Evolutionary conservation across 1,140 invertebrate genomes (phyloP), one percentile per base, ranked within the genome.

Genomic region (Tetranychus urticae): DNA sequence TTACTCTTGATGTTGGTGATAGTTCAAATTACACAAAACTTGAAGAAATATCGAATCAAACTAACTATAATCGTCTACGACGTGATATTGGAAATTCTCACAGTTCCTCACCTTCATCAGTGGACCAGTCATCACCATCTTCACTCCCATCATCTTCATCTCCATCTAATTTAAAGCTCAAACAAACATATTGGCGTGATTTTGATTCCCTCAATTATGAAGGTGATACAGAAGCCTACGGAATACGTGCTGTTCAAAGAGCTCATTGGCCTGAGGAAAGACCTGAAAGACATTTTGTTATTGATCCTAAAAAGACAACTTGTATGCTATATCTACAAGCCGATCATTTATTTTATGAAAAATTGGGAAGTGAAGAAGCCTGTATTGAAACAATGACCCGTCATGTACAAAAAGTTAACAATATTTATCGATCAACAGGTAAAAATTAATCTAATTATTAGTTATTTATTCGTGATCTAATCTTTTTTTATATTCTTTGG

Each of bases 321-420:
- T 91, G 87, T 70, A 87, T 91, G 81, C 74, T 94, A 14, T 94
- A 93, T 72, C 75, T 93, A 64, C 88, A 93, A 75, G 89, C 89
- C 2, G 89, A 93, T 76, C 88, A 93, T 76, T 81, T 90, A 69
- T 92, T 92, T 74, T 92, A 83, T 71, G 79, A 89, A 68, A 83
- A 86, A 74, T 88, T 90, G 71, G 85, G 86, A 39, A 86, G 85
- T 13, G 86, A 92, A 69, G 88, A 94, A 71, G 86, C 88, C 0
- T 89, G 88, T 69, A 92, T 94, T 66, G 88, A 93, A 72, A 85
- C 90, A 35, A 91, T 94, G 79, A 91, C 88, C 0, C 77, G 88
- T 58, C 88, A 93, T 70, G 88, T 93, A 14, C 89, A 94, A 70
- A 79, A 87, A 69, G 87, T 92, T 62, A 93, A 93, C 73, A 79